Evolutionary conservation across 1,140 invertebrate species (phyloP).

Genomic region (Arion vulgaris): DNA sequence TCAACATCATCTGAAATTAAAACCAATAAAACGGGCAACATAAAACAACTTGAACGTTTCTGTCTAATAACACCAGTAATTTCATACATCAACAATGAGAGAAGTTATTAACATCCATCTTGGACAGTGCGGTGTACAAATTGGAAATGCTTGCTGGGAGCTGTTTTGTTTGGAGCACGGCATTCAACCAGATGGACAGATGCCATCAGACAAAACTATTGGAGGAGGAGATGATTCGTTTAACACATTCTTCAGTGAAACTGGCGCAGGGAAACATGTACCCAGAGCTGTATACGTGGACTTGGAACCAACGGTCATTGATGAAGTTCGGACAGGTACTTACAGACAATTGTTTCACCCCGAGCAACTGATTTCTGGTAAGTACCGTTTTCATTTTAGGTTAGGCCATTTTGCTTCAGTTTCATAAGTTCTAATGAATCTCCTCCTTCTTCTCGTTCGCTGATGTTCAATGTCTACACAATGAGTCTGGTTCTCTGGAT

Average conservation of each 20-base stretch:
- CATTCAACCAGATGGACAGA: constrained; percentile 76
- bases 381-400: too few species aligned
- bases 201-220: constrained; percentile 52
- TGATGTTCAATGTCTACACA: too few species aligned
- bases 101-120: constrained; percentile 80
- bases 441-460: too few species aligned
- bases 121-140: constrained; percentile 74
- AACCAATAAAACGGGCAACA: too few species aligned
- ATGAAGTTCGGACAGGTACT: constrained; percentile 76
- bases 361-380: constrained; percentile 80
- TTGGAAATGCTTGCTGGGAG: constrained; percentile 84
- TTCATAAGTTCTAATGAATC: too few species aligned
- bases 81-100: constrained; percentile 59
- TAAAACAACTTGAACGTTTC: too few species aligned
- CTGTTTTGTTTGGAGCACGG: constrained; percentile 79
- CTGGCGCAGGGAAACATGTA: not conserved
- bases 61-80: too few species aligned
- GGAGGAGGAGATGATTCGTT: not conserved
- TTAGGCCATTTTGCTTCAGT: too few species aligned
- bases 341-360: constrained; percentile 78
- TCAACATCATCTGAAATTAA: too few species aligned
- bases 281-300: constrained; percentile 63
- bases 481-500: too few species aligned
- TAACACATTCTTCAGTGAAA: not conserved
- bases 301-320: constrained; percentile 73